These are phyloP conservation scores for Antheraea assamensis DNA, from an alignment of 2,888 invertebrate genomes.

Conservation along the genomic window DNA sequence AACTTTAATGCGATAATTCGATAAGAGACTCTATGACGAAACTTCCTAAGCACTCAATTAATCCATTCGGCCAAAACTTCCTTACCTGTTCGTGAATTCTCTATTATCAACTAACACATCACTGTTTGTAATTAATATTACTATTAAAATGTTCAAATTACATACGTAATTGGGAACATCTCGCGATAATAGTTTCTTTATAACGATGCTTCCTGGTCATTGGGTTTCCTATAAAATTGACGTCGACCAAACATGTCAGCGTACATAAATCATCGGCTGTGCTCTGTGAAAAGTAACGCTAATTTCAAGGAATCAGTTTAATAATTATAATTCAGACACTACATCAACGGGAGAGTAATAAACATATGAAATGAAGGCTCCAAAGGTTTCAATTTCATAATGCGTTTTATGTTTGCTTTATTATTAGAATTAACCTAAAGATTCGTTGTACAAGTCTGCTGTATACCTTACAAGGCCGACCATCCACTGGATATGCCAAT, in stretches of 20 bases:
- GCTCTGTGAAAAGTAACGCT: slow-evolving; percentile 51
- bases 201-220: slow-evolving; percentile 84
- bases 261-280: slow-evolving; percentile 79
- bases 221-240: slow-evolving; percentile 84
- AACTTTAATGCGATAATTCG: no score
- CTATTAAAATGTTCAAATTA: slow-evolving; percentile 21
- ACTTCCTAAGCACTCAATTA: no score
- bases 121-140: neutral
- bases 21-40: no score
- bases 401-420: no score
- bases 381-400: no score
- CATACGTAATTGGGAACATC: slow-evolving; percentile 83
- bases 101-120: neutral
- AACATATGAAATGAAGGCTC: no score
- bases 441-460: neutral
- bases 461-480: no score
- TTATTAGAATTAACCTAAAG: neutral
- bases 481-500: no score
- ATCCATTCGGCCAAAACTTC: neutral
- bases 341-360: no score
- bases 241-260: slow-evolving; percentile 79
- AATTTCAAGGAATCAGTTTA: no score
- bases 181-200: slow-evolving; percentile 85
- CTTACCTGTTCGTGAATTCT: neutral
- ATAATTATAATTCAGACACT: no score